Evolutionary conservation across 35 echinoderm and acorn worm species (phyloP), one percentile per base, ranked within the genome.

Genomic region (Lytechinus variegatus): DNA sequence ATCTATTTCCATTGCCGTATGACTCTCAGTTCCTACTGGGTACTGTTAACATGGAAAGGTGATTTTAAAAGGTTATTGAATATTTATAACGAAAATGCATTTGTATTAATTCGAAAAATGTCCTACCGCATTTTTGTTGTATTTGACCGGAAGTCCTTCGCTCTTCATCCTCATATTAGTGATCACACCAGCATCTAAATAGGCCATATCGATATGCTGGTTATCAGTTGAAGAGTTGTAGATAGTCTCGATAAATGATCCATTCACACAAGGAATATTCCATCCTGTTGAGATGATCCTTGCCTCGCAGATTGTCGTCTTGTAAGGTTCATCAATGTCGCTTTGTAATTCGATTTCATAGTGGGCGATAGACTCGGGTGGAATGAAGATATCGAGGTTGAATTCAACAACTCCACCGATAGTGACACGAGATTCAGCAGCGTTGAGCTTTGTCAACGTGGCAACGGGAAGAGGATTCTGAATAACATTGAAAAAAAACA

Each of bases 201-300:
- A 95, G 13, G 95, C 98, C 52, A 55, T 95, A 86, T 99, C 98
- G 52, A 95, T 94, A 54, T 96, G 93, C 13, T 89, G 95, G 86
- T 97, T 95, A 56, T 61, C 33, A 11, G 51, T 89, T 13, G 95
- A 97, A 27, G 98, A 97, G 71, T 95, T 95, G 86, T 97, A 99
- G 1, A 94, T 54, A 14, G 98, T 97, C 0, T 53, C 94, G 7
- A 97, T 27, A 53, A 97, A 96, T 13, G 97, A 97, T 27, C 98
- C 98, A 87, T 99, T 99, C 9, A 99, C 94, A 61, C 98, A 99
- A 0, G 98, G 98, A 4, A 99, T 94, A 33, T 99, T 97, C 97
- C 97, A 99, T 7, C 98, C 98, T 10, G 98, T 87, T 5, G 93
- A 54, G 16, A 97, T 94, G 5, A 99, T 19, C 19, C 91, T 86